Conservation (phyloP, 2,797 vertebrate species). For the Lophius americanus region DNA sequence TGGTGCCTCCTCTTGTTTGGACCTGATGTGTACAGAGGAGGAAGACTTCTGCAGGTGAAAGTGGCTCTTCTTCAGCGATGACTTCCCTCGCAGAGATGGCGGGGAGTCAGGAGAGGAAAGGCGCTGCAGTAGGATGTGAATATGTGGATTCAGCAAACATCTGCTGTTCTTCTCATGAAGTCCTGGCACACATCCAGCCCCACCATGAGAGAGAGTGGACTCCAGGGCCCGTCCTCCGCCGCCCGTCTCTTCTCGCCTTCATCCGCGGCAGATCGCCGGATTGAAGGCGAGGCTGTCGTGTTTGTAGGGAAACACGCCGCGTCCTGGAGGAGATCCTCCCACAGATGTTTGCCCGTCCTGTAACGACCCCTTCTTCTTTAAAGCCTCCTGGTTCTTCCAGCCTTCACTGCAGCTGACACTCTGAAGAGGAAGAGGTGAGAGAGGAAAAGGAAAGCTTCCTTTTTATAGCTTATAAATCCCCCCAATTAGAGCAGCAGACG, state of each 20-base stretch:
- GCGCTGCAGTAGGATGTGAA: slow-evolving; percentile 58
- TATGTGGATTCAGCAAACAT: slow-evolving; percentile 63
- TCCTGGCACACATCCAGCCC: slow-evolving; percentile 57
- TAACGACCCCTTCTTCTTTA: slow-evolving; percentile 24
- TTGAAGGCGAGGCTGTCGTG: slow-evolving; percentile 37
- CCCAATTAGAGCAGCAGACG: slow-evolving; percentile 43
- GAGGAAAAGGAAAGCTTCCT: background rate
- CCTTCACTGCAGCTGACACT: slow-evolving; percentile 12
- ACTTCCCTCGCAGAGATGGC: slow-evolving; percentile 12
- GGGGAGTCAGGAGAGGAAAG: slow-evolving; percentile 47
- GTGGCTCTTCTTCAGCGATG: slow-evolving; percentile 27
- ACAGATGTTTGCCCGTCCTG: slow-evolving; percentile 32
- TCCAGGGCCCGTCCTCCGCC: slow-evolving; percentile 34
- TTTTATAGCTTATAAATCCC: slow-evolving; percentile 39
- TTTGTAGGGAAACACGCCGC: slow-evolving; percentile 19
- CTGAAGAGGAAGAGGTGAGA: slow-evolving; percentile 2
- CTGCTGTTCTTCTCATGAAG: slow-evolving; percentile 58
- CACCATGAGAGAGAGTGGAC: slow-evolving; percentile 40
- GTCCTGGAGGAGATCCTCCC: slow-evolving; percentile 20
- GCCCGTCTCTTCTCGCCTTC: slow-evolving; percentile 50
- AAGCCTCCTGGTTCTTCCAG: slow-evolving; percentile 19
- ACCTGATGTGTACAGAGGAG: slow-evolving; percentile 9
- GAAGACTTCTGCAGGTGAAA: slow-evolving; percentile 40
- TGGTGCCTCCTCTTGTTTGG: slow-evolving; percentile 2
- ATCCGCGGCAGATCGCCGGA: slow-evolving; percentile 28